A percentile compares a stretch with the other conserved stretches of the same genome.
These are phyloP conservation scores for Actenoides lindsayi DNA, from an alignment of 2,113 vertebrate species.

Conservation along the genomic window DNA sequence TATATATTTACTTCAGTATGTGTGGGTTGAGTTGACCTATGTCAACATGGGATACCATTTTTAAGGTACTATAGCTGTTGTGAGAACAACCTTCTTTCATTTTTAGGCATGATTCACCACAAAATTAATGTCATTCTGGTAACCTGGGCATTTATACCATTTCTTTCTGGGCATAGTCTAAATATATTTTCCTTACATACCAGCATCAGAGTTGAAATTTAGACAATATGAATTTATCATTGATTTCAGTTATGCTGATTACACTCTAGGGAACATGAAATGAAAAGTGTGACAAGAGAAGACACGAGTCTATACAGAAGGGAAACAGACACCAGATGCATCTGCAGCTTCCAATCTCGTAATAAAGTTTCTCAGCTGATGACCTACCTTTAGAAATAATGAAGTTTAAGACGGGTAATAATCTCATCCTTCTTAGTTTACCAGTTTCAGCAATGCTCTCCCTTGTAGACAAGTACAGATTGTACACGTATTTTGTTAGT, in stretches of 20 bases:
- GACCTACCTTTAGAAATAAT: background rate
- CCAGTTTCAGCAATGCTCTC: background rate
- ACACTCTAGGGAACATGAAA: background rate
- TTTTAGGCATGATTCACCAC: background rate
- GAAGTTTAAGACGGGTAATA: background rate
- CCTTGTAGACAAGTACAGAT: background rate
- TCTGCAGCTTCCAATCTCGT: background rate
- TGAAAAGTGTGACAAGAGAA: background rate
- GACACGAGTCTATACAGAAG: background rate
- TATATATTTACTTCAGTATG: background rate
- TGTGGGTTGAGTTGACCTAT: background rate
- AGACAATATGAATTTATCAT: background rate
- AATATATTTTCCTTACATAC: background rate
- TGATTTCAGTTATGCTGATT: background rate
- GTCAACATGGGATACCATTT: background rate
- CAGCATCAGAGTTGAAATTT: background rate
- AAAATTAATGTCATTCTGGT: background rate
- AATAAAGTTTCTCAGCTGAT: background rate
- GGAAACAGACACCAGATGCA: background rate
- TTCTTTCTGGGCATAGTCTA: background rate
- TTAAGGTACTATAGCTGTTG: background rate
- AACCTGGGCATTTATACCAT: background rate
- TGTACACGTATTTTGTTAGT: background rate
- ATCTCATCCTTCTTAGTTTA: background rate
- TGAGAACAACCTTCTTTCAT: background rate